Evolutionary conservation across 2,888 invertebrate genomes (phyloP).

Genomic region (Aphodius sticticus): DNA sequence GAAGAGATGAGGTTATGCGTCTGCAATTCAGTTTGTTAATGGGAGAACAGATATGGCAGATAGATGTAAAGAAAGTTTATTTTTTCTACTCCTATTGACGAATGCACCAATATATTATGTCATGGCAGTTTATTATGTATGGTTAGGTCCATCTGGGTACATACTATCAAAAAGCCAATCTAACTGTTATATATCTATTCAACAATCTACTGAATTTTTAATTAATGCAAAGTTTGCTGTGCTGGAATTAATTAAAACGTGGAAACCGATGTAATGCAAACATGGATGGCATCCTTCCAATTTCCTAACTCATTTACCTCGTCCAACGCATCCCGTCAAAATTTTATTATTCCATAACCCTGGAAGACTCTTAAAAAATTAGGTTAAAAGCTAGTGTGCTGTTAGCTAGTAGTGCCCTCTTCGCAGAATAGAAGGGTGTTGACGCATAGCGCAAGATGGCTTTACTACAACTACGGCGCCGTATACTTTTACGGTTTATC

Average conservation of each 20-base stretch:
- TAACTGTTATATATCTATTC: background rate
- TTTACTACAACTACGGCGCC: background rate
- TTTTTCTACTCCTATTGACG: no score
- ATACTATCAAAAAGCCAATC: background rate
- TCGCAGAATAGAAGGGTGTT: background rate
- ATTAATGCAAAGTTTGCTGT: background rate
- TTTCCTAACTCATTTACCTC: constrained; percentile 4
- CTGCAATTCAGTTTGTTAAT: no score
- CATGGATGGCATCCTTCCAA: background rate
- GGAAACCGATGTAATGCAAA: background rate
- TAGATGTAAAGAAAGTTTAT: no score
- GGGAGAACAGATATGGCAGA: no score
- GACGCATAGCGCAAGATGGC: background rate
- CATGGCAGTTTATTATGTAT: no score
- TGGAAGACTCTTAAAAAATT: background rate
- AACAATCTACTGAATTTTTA: background rate
- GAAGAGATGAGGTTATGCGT: no score
- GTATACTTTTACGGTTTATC: background rate
- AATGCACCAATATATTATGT: no score
- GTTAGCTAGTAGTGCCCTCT: background rate
- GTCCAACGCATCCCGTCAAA: background rate
- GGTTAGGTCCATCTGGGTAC: no score
- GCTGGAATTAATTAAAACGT: background rate
- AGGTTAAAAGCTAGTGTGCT: constrained; percentile 4
- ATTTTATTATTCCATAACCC: background rate